Conservation (phyloP, 1,140 invertebrate genomes). For the Drosophila arawakana region DNA sequence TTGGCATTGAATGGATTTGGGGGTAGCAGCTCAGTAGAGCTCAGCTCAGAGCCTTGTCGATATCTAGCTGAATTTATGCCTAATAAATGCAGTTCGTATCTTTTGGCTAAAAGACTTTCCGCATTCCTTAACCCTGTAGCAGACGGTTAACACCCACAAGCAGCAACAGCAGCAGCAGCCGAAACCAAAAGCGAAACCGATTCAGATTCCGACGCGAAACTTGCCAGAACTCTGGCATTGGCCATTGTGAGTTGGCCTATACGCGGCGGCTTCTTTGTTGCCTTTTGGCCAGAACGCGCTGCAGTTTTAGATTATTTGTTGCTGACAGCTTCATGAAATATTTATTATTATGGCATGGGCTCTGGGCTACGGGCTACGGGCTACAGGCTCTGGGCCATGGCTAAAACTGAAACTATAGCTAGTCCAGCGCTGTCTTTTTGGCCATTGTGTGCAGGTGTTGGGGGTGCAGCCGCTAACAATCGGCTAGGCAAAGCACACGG, state of each 20-base stretch:
- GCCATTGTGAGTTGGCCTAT: constrained; percentile 39
- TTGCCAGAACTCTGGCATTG: constrained; percentile 1
- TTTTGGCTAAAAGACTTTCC: constrained; percentile 43
- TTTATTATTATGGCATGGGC: constrained; percentile 76
- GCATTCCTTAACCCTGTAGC: constrained; percentile 58
- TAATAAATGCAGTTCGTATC: constrained; percentile 62
- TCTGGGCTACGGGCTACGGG: constrained; percentile 24
- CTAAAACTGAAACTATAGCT: no score
- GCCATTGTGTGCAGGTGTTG: constrained; percentile 47
- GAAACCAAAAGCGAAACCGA: neutral
- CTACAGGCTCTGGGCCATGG: constrained; percentile 12
- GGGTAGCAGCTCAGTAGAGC: neutral
- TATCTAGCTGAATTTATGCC: constrained; percentile 70
- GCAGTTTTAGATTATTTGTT: constrained; percentile 83
- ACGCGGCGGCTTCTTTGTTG: constrained; percentile 70
- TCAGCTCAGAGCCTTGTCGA: constrained; percentile 37
- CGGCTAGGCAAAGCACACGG: constrained; percentile 68
- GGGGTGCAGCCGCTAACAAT: constrained; percentile 49
- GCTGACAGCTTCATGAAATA: constrained; percentile 83
- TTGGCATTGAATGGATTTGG: constrained; percentile 64
- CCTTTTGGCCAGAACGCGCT: constrained; percentile 66
- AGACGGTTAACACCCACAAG: constrained; percentile 53
- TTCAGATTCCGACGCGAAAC: neutral
- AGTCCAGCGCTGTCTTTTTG: no score
- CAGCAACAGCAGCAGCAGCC: neutral